Base-by-base conservation (phyloP, 2,113 vertebrate species). In the Calyptommatus sinebrachiatus region DNA sequence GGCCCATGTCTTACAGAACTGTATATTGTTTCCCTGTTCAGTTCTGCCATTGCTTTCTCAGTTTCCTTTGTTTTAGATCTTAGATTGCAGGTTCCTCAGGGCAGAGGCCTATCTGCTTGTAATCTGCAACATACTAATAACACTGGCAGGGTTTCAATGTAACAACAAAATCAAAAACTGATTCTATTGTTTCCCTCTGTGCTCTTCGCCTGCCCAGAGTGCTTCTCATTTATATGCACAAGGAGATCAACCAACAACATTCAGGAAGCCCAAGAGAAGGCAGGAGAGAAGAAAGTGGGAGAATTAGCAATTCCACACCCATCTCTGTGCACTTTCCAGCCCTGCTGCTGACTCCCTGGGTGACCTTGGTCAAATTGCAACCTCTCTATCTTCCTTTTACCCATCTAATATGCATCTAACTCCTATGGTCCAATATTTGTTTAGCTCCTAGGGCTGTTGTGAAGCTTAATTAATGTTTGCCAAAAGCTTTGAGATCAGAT, bases 401-500 rank as follows among this genome's bases (percentile, higher is more conserved):
- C 45, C 76, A 89, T 87, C 80, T 85, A 86, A 88, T 86, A 69
- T 11, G 1, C 73, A 86, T 71, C 82, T 83, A 46, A 74, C 76
- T 85, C 48, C 80, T 78, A 31, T 70, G 66, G 53, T 85, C 66
- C 48, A 79, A 26, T 86, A 85, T 92, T 90, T 89, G 86, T 83
- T 88, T 87, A 92, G 83, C 76, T 85, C 85, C 85, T 63, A 72
- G 82, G 84, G 82, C 77, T 84, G 84, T 83, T 86, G 72, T 87
- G 82, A 90, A 78, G 61, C 80, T 92, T 92, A 92, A 91, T 88
- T 89, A 90, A 90, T 81, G 72, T 89, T 90, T 89, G 85, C 82
- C 77, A 87, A 92, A 86, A 88, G 84, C 88, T 91, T 86, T 85
- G 80, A 91, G 88, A 88, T 88, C 81, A 84, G 85, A 84, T 89